A percentile compares a stretch with the other conserved stretches of the same genome.
phyloP scores from a whole-genome alignment of 2,797 vertebrate genomes.

The Echeneis naucrates region DNA sequence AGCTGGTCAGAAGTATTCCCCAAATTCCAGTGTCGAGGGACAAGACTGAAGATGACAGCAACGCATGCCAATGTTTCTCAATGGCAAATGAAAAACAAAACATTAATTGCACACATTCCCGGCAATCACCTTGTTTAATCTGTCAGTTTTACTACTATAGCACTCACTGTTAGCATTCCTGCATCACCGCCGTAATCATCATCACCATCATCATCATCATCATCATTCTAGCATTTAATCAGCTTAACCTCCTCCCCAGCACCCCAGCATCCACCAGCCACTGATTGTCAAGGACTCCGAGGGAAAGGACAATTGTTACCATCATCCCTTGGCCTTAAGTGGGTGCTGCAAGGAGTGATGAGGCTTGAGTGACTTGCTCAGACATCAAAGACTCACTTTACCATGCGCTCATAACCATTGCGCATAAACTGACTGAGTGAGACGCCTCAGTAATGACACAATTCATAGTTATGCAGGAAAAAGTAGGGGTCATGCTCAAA shows the following conservation, averaged over 20 bases:
- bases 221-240: constrained; percentile 11
- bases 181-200: neutral
- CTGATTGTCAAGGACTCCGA: constrained; percentile 15
- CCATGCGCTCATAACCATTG: neutral
- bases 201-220: neutral
- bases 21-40: neutral
- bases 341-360: constrained; percentile 13
- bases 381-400: constrained; percentile 1
- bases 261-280: constrained; percentile 23
- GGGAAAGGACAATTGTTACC: constrained; percentile 9
- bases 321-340: constrained; percentile 14
- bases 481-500: neutral
- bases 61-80: neutral
- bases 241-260: constrained; percentile 7
- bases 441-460: neutral
- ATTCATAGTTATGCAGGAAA: constrained; percentile 2
- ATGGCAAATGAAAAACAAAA: neutral
- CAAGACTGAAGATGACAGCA: neutral
- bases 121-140: constrained; percentile 35
- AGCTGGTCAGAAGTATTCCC: neutral
- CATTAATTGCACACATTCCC: constrained; percentile 5
- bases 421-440: neutral
- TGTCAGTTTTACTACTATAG: constrained; percentile 24
- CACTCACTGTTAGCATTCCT: constrained; percentile 19
- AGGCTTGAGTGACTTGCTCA: neutral